Percentiles rank a stretch among this genome's conserved stretches.
Evolutionary conservation across 1,140 invertebrate genomes (phyloP).

Genomic region (Chironomus tepperi): DNA sequence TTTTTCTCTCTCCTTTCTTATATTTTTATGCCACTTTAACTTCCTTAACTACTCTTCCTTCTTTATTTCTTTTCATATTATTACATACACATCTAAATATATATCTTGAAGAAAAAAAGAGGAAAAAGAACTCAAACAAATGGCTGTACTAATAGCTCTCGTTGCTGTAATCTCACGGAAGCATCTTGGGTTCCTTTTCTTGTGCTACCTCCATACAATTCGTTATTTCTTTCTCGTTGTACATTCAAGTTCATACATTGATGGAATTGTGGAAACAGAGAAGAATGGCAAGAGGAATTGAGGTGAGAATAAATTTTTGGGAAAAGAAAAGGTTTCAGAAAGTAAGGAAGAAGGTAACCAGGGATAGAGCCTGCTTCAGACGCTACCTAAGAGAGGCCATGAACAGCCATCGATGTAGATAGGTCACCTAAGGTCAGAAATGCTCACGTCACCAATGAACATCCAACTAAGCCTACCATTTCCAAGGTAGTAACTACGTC

Average conservation of each 20-base stretch:
- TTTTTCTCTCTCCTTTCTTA: too few relatives aligned
- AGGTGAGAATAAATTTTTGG: neutral
- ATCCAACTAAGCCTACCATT: too few relatives aligned
- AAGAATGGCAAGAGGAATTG: neutral
- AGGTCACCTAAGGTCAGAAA: too few relatives aligned
- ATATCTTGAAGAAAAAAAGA: neutral
- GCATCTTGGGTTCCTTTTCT: constrained; percentile 9
- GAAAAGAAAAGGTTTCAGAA: too few relatives aligned
- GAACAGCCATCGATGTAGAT: too few relatives aligned
- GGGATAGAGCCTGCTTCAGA: too few relatives aligned
- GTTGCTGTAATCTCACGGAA: constrained; percentile 21
- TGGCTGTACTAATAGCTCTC: constrained; percentile 22
- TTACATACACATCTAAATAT: neutral
- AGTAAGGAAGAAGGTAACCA: too few relatives aligned
- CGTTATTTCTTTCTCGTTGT: neutral
- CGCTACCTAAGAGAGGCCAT: too few relatives aligned
- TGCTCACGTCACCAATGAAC: too few relatives aligned
- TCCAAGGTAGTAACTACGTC: too few relatives aligned
- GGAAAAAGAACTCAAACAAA: neutral
- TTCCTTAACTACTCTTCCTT: neutral
- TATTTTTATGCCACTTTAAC: constrained; percentile 11
- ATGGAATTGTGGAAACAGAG: neutral
- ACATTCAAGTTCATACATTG: neutral
- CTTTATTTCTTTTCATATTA: neutral
- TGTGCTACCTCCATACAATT: neutral